Evolutionary conservation across 2,113 vertebrate species (phyloP).

Genomic region (Phrynocephalus versicolor): DNA sequence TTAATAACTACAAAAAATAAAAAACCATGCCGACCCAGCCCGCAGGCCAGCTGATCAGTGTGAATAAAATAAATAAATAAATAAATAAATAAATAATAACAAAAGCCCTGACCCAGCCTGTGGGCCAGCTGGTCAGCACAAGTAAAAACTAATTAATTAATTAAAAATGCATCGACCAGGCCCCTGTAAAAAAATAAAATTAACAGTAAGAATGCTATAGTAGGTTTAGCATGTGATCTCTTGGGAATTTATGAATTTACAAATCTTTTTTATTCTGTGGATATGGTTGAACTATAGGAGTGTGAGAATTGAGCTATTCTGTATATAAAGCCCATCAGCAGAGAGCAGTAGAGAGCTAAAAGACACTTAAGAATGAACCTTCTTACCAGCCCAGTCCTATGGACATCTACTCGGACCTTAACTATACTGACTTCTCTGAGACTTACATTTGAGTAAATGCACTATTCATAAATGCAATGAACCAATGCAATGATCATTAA

Average conservation of each 20-base stretch:
- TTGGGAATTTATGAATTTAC: not conserved
- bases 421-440: not conserved
- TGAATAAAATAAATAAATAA: too few relatives aligned
- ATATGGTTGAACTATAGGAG: too few relatives aligned
- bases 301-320: not conserved
- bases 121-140: too few relatives aligned
- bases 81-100: too few relatives aligned
- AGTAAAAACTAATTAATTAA: too few relatives aligned
- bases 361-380: not conserved
- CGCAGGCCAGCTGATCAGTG: too few relatives aligned
- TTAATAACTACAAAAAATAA: too few relatives aligned
- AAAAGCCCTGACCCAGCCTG: too few relatives aligned
- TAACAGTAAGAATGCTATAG: not conserved
- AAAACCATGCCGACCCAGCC: too few relatives aligned
- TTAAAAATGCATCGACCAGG: too few relatives aligned
- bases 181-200: too few relatives aligned
- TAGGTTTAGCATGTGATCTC: not conserved
- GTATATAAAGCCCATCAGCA: not conserved
- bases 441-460: not conserved
- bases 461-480: conserved; percentile 23
- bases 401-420: not conserved
- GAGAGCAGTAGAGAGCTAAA: not conserved
- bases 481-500: not conserved
- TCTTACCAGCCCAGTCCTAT: not conserved
- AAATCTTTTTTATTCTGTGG: not conserved